Conservation (phyloP, 1,140 invertebrate genomes). For the Diorhabda carinulata region DNA sequence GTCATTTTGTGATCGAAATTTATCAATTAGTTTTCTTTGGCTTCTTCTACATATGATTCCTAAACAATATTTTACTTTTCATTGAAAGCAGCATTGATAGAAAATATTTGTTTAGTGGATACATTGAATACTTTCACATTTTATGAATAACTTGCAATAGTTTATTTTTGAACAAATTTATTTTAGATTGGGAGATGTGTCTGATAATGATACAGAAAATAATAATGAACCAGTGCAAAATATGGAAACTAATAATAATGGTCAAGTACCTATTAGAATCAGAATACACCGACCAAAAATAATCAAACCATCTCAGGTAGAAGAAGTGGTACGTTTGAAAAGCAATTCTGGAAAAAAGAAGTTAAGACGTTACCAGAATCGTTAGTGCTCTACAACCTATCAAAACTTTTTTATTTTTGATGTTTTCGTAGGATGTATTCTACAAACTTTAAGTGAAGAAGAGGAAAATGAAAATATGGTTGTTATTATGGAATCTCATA, state of each 20-base stretch:
- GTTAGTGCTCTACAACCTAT: constrained; percentile 37
- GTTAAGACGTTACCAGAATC: constrained; percentile 72
- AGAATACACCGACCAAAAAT: not conserved
- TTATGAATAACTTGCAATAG: constrained; percentile 4
- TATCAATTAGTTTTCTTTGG: too few relatives aligned
- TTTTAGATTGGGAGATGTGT: constrained; percentile 33
- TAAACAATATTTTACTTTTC: not conserved
- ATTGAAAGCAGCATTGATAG: not conserved
- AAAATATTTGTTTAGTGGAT: not conserved
- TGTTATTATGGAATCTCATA: constrained; percentile 34
- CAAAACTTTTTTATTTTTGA: constrained; percentile 3
- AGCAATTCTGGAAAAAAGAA: constrained; percentile 72
- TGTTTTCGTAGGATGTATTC: constrained; percentile 31
- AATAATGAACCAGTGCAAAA: constrained; percentile 64
- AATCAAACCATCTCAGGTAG: constrained; percentile 37
- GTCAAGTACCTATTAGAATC: not conserved
- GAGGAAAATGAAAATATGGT: constrained; percentile 29
- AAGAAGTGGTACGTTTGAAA: constrained; percentile 76
- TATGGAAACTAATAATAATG: constrained; percentile 7
- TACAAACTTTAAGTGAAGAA: constrained; percentile 35
- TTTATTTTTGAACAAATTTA: not conserved
- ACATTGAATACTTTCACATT: not conserved
- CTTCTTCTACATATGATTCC: not conserved
- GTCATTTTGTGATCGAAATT: too few relatives aligned
- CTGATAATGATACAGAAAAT: constrained; percentile 56